Evolutionary conservation across 1,140 invertebrate species (phyloP), one percentile per base, ranked within the genome.

Genomic region (Drosophila subobscura): DNA sequence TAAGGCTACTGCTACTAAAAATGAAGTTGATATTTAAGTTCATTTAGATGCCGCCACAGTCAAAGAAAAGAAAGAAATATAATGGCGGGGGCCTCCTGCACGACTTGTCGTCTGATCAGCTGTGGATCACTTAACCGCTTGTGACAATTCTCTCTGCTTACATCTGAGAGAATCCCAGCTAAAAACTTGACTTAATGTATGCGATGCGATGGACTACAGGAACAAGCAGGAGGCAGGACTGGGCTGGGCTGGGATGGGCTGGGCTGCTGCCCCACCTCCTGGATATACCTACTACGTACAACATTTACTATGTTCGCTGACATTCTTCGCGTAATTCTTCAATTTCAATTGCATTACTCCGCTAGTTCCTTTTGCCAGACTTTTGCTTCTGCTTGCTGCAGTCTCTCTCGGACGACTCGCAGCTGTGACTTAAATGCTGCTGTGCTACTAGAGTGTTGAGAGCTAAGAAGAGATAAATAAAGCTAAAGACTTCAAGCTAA

Each of bases 321-420:
- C 84, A 88, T 88, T 88, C 84, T 77, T 89, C 64, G 75, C 75
- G 84, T 88, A 88, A 83, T 89, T 88, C 83, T 88, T 88, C 83
- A 88, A 88, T 88, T 88, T 88, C 83, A 88, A 88, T 89, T 89
- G 84, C 83, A 88, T 88, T 37, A 75, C 78, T 75, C 41, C 68
- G 81, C 56, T 75, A 86, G 77, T 72, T 60, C 25, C 33, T 42
- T 49, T 16, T 33, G 61, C 57, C 33, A 47, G 46, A 10, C 33
- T 14, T 20, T 29, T 29, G 58, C 33, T 42, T 33, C 42, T 52
- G 22, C 33, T 40, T 22, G 10, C 33, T 37, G 33, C 3, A 37
- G 33, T 20, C 16, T 20, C 16, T 12, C 33, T 37, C 33, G 12
- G 3, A 4, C 25, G 25, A 4, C 33, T 4, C 33, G 3, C 5